Evolutionary conservation across 2,888 invertebrate genomes (phyloP).

Genomic region (Willowsia nigromaculata): DNA sequence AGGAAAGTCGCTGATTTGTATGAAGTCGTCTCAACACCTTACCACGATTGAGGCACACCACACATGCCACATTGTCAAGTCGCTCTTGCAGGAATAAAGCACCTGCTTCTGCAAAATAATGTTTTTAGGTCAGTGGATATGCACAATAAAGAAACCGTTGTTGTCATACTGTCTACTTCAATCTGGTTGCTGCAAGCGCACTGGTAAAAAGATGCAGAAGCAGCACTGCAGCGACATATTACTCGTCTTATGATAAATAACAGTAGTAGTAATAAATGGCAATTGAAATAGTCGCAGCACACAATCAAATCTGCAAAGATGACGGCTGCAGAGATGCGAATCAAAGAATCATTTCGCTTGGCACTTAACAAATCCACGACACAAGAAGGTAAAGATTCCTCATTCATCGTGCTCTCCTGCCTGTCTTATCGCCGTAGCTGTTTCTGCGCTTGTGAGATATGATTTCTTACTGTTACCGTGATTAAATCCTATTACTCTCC

Average conservation of each 20-base stretch:
- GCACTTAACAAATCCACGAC: not conserved
- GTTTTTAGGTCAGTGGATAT: constrained; percentile 59
- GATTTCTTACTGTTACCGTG: too few species aligned
- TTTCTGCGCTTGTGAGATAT: too few species aligned
- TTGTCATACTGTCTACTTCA: not conserved
- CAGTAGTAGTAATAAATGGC: too few species aligned
- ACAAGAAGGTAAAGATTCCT: not conserved
- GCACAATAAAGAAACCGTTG: constrained; percentile 29
- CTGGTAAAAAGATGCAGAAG: not conserved
- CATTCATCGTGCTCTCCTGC: not conserved
- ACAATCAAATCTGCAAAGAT: not conserved
- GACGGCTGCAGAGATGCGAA: not conserved
- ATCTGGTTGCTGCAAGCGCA: not conserved
- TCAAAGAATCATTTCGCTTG: not conserved
- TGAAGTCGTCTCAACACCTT: too few species aligned
- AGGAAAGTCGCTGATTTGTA: not conserved
- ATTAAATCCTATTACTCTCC: too few species aligned
- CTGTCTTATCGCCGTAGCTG: not conserved
- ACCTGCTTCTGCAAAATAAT: constrained; percentile 45
- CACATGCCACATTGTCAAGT: not conserved
- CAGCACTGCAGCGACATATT: not conserved
- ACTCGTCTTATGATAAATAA: too few species aligned
- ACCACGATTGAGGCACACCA: too few species aligned
- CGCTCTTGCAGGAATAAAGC: constrained; percentile 24
- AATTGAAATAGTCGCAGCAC: not conserved